Base-by-base conservation (phyloP, 2,888 invertebrate genomes). In the Thymelicus acteon region DNA sequence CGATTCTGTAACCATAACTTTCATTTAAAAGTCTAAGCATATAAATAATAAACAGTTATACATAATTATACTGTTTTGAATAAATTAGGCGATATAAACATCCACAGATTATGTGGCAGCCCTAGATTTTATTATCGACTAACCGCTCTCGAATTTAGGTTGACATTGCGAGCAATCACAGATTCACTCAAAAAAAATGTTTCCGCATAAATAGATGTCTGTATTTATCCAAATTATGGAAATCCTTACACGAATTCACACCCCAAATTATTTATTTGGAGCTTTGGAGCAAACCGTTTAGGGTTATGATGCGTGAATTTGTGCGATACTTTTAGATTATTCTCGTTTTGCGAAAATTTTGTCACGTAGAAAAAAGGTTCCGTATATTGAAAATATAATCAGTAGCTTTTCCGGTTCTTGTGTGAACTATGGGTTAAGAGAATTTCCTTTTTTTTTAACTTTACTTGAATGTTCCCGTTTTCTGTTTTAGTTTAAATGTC, bases 91-190 rank as follows among this genome's bases (percentile, higher is more conserved):
- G 19, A 19, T 6, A 47, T 15, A 15, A 1, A 49, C 0, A 49
- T 54, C 7, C 8, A 54, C 12, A 31, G 13, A 57, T 57, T 37
- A 74, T 64, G 72, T 74, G 78, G 63, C 81, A 83, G 52, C 83
- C 81, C 82, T 84, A 62, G 52, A 58, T 64, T 44, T 76, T 79
- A 81, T 82, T 80, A 78, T 76, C 81, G 75, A 80, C 79, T 78
- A 81, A 37, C 31, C 37, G 74, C 77, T 77, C 79, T 83, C 83
- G 85, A 80, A 81, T 85, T 82, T 78, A 77, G 80, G 82, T 83
- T 76, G 80, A 84, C 81, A 86, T 85, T 84, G 80, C 85, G 82
- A 80, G 77, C 78, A 82, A 81, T 80, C 75, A 71, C 76, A 76
- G 78, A 79, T 80, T 83, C 82, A 75, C 75, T 77, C 19, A 66